These are phyloP conservation scores for Petaurus breviceps DNA, from an alignment of 2,113 vertebrate genomes.

Conservation along the genomic window DNA sequence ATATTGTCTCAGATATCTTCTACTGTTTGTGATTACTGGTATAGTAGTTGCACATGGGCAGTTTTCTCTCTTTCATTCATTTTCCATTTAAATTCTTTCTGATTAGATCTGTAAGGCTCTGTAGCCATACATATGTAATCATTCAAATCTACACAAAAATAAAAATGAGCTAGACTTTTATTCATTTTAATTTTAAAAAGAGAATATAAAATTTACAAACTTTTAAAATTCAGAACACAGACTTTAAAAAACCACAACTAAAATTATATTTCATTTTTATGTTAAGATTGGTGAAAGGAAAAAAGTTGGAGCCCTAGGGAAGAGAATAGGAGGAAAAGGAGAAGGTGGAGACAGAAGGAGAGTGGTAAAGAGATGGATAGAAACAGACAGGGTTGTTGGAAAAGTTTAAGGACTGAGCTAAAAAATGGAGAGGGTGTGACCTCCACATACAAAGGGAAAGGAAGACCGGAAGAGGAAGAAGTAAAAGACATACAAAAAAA, in stretches of 20 bases:
- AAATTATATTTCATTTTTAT: neutral
- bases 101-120: neutral
- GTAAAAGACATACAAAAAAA: neutral
- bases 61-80: neutral
- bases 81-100: neutral
- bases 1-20: neutral
- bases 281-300: neutral
- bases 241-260: neutral
- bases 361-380: neutral
- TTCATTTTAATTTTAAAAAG: neutral
- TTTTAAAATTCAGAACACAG: neutral
- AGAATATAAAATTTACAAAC: neutral
- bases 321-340: neutral
- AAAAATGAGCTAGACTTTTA: neutral
- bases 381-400: neutral
- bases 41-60: neutral
- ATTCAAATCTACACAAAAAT: neutral
- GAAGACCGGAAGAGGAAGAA: neutral
- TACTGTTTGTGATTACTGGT: neutral
- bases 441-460: neutral
- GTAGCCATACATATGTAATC: neutral
- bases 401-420: neutral
- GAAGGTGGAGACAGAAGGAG: neutral
- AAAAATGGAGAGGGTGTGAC: neutral
- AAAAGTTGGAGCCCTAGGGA: neutral